Percentiles rank a stretch among this genome's conserved stretches.
Conservation (phyloP, 2,797 vertebrate genomes). For the Girardinus metallicus region DNA sequence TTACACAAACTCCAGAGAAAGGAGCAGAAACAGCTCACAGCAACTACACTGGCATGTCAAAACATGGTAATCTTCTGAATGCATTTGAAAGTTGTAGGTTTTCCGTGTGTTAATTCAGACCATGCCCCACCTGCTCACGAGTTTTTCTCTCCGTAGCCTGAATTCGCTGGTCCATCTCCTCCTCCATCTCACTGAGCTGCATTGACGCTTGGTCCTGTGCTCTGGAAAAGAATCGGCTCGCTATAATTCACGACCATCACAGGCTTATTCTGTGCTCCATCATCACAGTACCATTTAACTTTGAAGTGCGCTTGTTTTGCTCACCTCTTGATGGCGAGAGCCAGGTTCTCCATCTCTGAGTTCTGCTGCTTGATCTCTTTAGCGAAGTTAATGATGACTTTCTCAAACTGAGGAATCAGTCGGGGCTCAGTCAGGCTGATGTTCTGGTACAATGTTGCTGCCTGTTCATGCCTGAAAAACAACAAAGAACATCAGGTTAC, state of each 20-base stretch:
- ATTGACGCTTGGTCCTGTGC: slow-evolving; percentile 94
- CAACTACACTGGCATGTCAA: neutral
- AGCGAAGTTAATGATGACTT: slow-evolving; percentile 90
- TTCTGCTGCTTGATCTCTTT: slow-evolving; percentile 92
- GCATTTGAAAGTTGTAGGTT: neutral
- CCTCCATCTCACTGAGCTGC: slow-evolving; percentile 94
- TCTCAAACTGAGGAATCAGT: slow-evolving; percentile 90
- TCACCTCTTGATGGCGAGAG: slow-evolving; percentile 93
- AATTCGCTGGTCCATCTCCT: slow-evolving; percentile 98
- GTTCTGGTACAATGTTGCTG: slow-evolving; percentile 92
- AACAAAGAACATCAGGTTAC: slow-evolving; percentile 11
- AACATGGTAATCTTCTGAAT: slow-evolving; percentile 3
- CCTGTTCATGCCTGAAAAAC: slow-evolving; percentile 86
- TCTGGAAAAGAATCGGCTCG: slow-evolving; percentile 71
- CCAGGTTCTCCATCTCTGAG: slow-evolving; percentile 93
- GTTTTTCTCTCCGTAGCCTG: slow-evolving; percentile 86
- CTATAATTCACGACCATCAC: neutral
- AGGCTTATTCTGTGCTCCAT: neutral
- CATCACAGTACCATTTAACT: neutral
- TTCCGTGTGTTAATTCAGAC: neutral
- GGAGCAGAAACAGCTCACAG: slow-evolving; percentile 6
- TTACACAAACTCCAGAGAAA: slow-evolving; percentile 38
- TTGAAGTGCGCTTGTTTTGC: neutral
- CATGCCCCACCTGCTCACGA: slow-evolving; percentile 84
- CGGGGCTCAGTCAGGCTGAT: slow-evolving; percentile 91